Evolutionary conservation across 35 echinoderm and acorn worm genomes (phyloP).

Genomic region (Strongylocentrotus purpuratus): DNA sequence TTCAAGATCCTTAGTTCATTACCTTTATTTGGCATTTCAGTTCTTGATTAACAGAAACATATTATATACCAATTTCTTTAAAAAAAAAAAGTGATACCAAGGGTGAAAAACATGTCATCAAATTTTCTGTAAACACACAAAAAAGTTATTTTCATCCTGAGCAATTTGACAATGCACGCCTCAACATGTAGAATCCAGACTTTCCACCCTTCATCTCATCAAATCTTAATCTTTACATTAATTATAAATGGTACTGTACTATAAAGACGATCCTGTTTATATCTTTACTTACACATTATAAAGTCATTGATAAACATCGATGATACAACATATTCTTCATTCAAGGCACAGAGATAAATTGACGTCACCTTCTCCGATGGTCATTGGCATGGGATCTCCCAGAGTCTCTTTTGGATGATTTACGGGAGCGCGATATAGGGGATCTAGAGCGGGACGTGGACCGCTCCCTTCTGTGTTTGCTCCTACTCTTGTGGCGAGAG

Average conservation of each 20-base stretch:
- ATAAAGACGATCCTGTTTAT: background rate
- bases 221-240: background rate
- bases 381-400: background rate
- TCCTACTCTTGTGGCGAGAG: conserved; percentile 40
- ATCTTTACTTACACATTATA: background rate
- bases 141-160: background rate
- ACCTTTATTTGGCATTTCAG: background rate
- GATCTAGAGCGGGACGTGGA: conserved; percentile 14
- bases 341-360: conserved; percentile 4
- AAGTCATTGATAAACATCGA: background rate
- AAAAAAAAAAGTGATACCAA: background rate
- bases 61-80: background rate
- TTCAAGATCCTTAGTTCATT: background rate
- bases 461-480: conserved; percentile 31
- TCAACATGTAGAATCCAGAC: background rate
- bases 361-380: conserved; percentile 42
- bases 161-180: background rate
- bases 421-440: background rate
- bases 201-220: background rate
- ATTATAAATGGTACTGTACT: background rate
- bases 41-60: background rate
- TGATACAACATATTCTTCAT: background rate
- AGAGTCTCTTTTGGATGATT: conserved; percentile 54
- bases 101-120: background rate
- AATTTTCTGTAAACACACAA: background rate